Conservation (phyloP, 2,888 invertebrate species). For the Thyatira batis region DNA sequence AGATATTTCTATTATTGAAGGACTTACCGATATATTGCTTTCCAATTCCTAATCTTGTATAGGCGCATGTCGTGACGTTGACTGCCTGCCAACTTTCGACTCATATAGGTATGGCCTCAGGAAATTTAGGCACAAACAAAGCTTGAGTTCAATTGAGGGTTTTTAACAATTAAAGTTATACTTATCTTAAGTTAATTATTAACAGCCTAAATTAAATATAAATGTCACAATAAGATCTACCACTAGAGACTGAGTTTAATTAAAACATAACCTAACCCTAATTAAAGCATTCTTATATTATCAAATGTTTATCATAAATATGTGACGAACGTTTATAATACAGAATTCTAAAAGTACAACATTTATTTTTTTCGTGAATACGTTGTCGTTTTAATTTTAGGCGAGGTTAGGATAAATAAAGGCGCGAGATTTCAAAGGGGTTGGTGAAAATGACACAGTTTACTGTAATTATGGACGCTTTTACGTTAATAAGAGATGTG, state of each 20-base stretch:
- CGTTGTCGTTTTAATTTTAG: not conserved
- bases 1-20: constrained; percentile 64
- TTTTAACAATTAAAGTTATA: no score
- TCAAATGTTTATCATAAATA: no score
- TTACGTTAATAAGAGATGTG: not conserved
- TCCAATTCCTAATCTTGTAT: constrained; percentile 22
- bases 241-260: no score
- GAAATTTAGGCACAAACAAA: no score
- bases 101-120: no score
- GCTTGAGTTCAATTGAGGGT: no score
- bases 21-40: constrained; percentile 22
- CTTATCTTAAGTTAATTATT: no score
- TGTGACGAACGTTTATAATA: no score
- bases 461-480: not conserved
- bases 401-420: not conserved
- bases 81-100: not conserved
- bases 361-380: not conserved
- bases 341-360: not conserved
- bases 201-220: no score
- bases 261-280: no score
- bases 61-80: not conserved
- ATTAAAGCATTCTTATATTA: no score
- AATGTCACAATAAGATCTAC: no score
- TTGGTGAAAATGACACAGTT: constrained; percentile 1
- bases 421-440: not conserved